Evolutionary conservation across 1,140 invertebrate genomes (phyloP).

Genomic region (Drosophila orosa): DNA sequence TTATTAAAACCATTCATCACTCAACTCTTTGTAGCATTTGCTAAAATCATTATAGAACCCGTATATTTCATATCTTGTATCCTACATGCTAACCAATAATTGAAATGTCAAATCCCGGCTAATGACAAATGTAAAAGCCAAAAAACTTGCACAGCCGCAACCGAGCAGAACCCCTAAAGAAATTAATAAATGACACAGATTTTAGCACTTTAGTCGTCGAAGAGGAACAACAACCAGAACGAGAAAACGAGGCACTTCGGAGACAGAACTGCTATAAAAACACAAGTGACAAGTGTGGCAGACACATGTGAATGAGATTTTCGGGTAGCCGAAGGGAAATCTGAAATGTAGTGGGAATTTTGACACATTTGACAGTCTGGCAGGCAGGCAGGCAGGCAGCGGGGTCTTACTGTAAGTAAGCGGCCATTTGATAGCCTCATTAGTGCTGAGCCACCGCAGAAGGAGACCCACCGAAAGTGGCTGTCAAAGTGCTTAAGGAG

Average conservation of each 20-base stretch:
- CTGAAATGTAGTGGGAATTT: constrained; percentile 64
- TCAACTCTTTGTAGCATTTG: constrained; percentile 29
- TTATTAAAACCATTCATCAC: neutral
- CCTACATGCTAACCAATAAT: constrained; percentile 49
- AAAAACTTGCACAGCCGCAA: constrained; percentile 35
- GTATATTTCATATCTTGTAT: constrained; percentile 30
- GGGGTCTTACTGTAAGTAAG: constrained; percentile 40
- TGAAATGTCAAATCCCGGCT: constrained; percentile 72
- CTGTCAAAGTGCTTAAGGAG: constrained; percentile 74
- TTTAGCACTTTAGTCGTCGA: constrained; percentile 70
- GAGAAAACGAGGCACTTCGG: constrained; percentile 41
- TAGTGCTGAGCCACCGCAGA: constrained; percentile 71
- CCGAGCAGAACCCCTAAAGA: constrained; percentile 41
- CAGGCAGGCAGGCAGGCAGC: constrained; percentile 31
- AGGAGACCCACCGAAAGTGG: constrained; percentile 47
- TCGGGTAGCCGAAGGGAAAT: constrained; percentile 49
- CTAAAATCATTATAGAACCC: constrained; percentile 46
- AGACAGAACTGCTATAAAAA: constrained; percentile 72
- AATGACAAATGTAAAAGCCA: constrained; percentile 69
- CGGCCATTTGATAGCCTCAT: constrained; percentile 82
- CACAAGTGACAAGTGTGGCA: constrained; percentile 80
- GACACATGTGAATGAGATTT: constrained; percentile 63
- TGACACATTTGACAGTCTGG: constrained; percentile 75
- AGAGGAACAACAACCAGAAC: neutral
- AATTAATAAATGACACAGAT: constrained; percentile 79